These are phyloP conservation scores for Mylabris sibirica DNA, from an alignment of 2,888 invertebrate genomes.

Conservation along the genomic window DNA sequence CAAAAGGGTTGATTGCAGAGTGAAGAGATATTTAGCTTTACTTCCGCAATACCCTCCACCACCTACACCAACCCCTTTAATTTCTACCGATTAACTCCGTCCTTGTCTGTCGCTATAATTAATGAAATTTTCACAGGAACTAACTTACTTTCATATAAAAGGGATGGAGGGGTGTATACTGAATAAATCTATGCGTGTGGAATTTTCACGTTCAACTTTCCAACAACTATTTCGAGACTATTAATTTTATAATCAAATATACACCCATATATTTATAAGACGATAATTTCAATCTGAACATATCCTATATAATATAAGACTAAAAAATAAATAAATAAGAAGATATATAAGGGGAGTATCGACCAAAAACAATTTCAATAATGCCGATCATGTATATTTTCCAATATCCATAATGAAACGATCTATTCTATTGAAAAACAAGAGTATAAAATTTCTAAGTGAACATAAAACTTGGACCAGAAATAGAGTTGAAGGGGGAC, in stretches of 20 bases:
- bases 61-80: constrained; percentile 49
- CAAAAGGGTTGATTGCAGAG: constrained; percentile 23
- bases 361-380: constrained; percentile 8
- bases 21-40: constrained; percentile 41
- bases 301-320: neutral
- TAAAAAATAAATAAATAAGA: neutral
- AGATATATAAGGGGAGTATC: neutral
- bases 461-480: constrained; percentile 30
- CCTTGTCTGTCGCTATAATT: constrained; percentile 53
- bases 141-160: constrained; percentile 44
- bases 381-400: constrained; percentile 12
- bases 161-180: constrained; percentile 7
- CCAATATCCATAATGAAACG: constrained; percentile 31
- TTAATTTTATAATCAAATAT: constrained; percentile 31
- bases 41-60: constrained; percentile 40
- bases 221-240: constrained; percentile 34
- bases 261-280: neutral
- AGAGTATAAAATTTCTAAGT: constrained; percentile 35
- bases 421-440: constrained; percentile 29
- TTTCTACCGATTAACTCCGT: constrained; percentile 45
- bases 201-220: constrained; percentile 35
- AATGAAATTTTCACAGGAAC: constrained; percentile 54
- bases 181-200: constrained; percentile 37
- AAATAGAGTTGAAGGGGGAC: neutral
- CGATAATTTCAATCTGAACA: neutral